Base-by-base conservation (phyloP, 2,113 vertebrate species). In the Pseudorasbora parva region DNA sequence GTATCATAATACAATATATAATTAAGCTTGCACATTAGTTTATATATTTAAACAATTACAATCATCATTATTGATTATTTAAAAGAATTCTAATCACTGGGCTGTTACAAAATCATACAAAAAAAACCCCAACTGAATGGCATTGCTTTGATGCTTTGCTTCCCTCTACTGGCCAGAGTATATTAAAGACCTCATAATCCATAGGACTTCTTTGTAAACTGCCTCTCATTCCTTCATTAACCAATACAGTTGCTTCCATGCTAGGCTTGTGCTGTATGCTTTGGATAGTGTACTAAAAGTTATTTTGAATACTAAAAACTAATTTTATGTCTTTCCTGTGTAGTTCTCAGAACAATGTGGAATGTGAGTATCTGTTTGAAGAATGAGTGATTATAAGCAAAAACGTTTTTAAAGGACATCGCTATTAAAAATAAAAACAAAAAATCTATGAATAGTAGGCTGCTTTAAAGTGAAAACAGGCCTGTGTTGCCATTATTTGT, bases 301-400 rank as follows among this genome's bases (percentile, higher is more conserved):
- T 51, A 11, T 82, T 77, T 75, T 37, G 64, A 77, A 54, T 59
- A 80, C 79, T 80, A 87, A 86, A 88, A 87, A 78, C 82, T 64
- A n/a, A 92, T 89, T 69, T 68, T 90, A 92, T 94, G 89, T 93
- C 89, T 94, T 90, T 94, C 91, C 91, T 93, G 91, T 90, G 88
- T 93, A 95, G 93, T 94, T 91, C 92, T 93, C 93, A 95, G 93
- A 94, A 90, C 93, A 94, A 88, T 93, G 89, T 93, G 91, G 90
- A 92, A 94, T 93, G 94, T 95, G 93, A 94, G 94, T 95, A 93
- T 93, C 86, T 85, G 81, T 74, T 87, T 91, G 90, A 82, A 78
- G 88, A 90, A 80, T 78, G 60, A 82, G 78, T 80, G 64, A 78
- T 60, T 88, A 47, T 73, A 81, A 25, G 27, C 81, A 27, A 72